Base-by-base conservation (phyloP, 2,113 vertebrate species). In the Casuarius casuarius region DNA sequence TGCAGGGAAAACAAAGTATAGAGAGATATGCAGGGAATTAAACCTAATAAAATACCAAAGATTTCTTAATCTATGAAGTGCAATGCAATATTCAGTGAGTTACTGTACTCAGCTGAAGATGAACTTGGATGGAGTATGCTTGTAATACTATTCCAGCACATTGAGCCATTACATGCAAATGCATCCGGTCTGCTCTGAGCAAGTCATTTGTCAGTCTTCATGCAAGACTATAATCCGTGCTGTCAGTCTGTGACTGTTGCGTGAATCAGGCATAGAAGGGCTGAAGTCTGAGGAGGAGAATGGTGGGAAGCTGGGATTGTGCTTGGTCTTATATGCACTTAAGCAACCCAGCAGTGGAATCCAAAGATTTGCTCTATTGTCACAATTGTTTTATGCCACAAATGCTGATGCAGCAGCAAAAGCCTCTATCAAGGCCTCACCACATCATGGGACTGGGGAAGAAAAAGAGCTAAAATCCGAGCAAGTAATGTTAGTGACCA, bases 381-480 rank as follows among this genome's bases (percentile, higher is more conserved):
- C 65, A 81, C 25, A 28, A 18, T 5, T 14, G 61, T 95, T 87
- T 88, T 44, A 35, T 86, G 72, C 91, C 92, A 95, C 92, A 96
- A 94, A 87, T 93, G 96, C 96, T 97, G 97, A 97, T 66, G 58
- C 73, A 95, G 96, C 95, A 97, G 93, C 89, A 90, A 95, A 95
- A 94, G 75, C 75, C 54, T 83, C 91, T 88, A 26, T 94, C 89
- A 80, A 46, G 75, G 70, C 70, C 62, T 95, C 46, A 77, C 95
- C 95, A 95, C 95, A 97, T 92, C 68, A 75, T 89, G 78, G 73
- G 89, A 62, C 46, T 77, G 49, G 56, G 90, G 90, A 92, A 84
- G 58, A 86, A 78, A 75, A 84, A 62, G 83, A 82, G 74, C 52
- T 95, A 72, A 82, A 71, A 71, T 94, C 28, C 42, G 66, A 59